Evolutionary conservation across 2,113 vertebrate species (phyloP).

Genomic region (Macaca fascicularis): T2T-MFA8v1.1 NC_088388.1:131611501-131612000

Average conservation of each 20-base stretch:
- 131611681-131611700: neutral
- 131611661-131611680: slow-evolving; percentile 41
- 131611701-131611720: neutral
- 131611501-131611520: neutral
- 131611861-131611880: neutral
- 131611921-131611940: neutral
- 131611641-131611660: slow-evolving; percentile 5
- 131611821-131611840: neutral
- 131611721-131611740: neutral
- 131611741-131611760: neutral
- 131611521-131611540: slow-evolving; percentile 77
- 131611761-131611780: neutral
- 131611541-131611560: slow-evolving; percentile 68
- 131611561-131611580: slow-evolving; percentile 60
- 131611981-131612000: neutral
- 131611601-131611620: neutral
- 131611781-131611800: neutral
- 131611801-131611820: neutral
- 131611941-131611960: neutral
- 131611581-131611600: slow-evolving; percentile 73
- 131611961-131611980: neutral
- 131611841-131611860: neutral
- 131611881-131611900: neutral
- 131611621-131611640: neutral
- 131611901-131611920: too few species aligned